phyloP scores from a whole-genome alignment of 2,113 vertebrate species.

The Microtus oregoni region DNA sequence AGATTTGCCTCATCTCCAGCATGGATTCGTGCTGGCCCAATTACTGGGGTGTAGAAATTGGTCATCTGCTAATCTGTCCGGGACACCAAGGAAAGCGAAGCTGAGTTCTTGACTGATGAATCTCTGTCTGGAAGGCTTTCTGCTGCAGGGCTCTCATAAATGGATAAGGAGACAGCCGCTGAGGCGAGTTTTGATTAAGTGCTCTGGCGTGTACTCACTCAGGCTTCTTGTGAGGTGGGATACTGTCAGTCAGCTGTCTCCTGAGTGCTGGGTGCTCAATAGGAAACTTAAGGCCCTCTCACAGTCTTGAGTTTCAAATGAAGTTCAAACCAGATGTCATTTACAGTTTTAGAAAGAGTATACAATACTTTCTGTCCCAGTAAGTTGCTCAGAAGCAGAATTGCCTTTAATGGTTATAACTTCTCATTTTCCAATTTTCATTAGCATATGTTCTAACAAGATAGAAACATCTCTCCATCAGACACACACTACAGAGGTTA shows the following conservation, averaged over 20 bases:
- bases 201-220: slow-evolving; percentile 76
- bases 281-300: slow-evolving; percentile 76
- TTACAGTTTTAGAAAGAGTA: slow-evolving; percentile 76
- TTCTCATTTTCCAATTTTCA: slow-evolving; percentile 79
- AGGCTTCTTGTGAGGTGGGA: slow-evolving; percentile 74
- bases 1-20: slow-evolving; percentile 73
- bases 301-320: slow-evolving; percentile 78
- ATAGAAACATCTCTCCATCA: slow-evolving; percentile 70
- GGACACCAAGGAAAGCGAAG: slow-evolving; percentile 76
- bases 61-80: slow-evolving; percentile 80
- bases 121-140: slow-evolving; percentile 79
- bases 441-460: slow-evolving; percentile 81
- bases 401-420: slow-evolving; percentile 76
- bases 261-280: slow-evolving; percentile 80
- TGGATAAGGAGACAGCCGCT: slow-evolving; percentile 81
- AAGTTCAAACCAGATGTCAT: slow-evolving; percentile 83
- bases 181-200: slow-evolving; percentile 84
- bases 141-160: slow-evolving; percentile 83
- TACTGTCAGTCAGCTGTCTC: slow-evolving; percentile 83
- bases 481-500: slow-evolving; percentile 39
- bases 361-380: slow-evolving; percentile 78
- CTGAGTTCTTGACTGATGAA: slow-evolving; percentile 81
- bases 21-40: slow-evolving; percentile 60
- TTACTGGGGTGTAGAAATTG: slow-evolving; percentile 77
- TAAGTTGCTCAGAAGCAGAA: slow-evolving; percentile 80